Evolutionary conservation across 2,113 vertebrate species (phyloP).

Genomic region (Abramis brama): DNA sequence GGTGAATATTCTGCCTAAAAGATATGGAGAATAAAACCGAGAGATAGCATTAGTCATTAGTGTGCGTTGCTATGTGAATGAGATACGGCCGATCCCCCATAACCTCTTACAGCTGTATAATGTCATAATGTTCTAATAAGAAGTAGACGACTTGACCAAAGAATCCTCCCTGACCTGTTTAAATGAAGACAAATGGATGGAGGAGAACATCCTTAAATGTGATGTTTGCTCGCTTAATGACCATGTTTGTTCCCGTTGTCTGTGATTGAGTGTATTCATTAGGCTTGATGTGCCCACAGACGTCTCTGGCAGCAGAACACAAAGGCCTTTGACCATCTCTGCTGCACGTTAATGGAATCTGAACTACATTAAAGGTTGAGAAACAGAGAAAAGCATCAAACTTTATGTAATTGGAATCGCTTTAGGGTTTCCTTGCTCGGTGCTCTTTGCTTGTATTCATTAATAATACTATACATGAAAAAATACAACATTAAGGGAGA

Average conservation of each 20-base stretch:
- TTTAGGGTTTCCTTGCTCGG: neutral
- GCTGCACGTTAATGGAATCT: conserved; percentile 42
- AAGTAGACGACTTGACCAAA: neutral
- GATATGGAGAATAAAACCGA: neutral
- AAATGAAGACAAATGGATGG: conserved; percentile 54
- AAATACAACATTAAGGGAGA: neutral
- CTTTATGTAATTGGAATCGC: conserved; percentile 23
- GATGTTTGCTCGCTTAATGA: conserved; percentile 50
- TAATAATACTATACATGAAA: conserved; percentile 1
- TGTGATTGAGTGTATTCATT: conserved; percentile 58
- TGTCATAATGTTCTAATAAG: conserved; percentile 30
- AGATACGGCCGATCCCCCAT: neutral
- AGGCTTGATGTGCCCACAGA: conserved; percentile 36
- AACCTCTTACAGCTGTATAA: conserved; percentile 7
- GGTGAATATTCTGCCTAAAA: neutral
- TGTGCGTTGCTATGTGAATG: neutral
- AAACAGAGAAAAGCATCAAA: conserved; percentile 39
- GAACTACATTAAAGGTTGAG: conserved; percentile 42
- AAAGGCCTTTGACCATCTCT: conserved; percentile 23
- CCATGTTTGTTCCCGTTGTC: conserved; percentile 45
- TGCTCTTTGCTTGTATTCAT: conserved; percentile 13
- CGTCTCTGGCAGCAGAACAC: neutral
- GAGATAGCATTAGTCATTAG: conserved; percentile 1
- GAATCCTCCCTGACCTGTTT: conserved; percentile 28
- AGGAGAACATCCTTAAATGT: conserved; percentile 46